Evolutionary conservation across 92 coral and sea anemone species (phyloP), one percentile per base, ranked within the genome.

Genomic region (Porites divaricata): DNA sequence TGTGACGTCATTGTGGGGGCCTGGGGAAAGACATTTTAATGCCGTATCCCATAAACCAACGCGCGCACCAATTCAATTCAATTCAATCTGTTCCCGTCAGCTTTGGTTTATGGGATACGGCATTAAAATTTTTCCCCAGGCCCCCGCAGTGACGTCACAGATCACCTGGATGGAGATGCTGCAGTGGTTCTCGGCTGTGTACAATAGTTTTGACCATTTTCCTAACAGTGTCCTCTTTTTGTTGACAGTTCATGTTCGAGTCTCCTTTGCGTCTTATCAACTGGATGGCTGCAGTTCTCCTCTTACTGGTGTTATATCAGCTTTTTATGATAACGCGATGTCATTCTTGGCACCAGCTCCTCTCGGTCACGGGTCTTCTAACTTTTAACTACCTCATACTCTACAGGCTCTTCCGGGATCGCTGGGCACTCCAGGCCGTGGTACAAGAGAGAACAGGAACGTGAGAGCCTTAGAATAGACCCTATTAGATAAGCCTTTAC

Each of bases 401-500:
- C 13, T 97, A 93, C 81, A 89, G 96, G 85, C 90, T 97, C 56
- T 87, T 95, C 71, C 87, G 99, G 58, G 99, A 97, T 76, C 98
- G 99, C 56, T 97, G 99, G 99, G 96, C 98, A 63, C 89, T 94
- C 67, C 98, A 94, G 88, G 93, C 92, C 45, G 90, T 92, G 45
- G 92, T 94, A 9, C 87, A 80, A 57, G 90, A 93, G 82, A 90
- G 92, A 26, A 92, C 79, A 12, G 88, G 75, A 21, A 64, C 82
- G 49, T 84, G 75, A 84, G 79, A 23, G 51, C 72, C 72, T 23
- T 22, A 82, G 13, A 48, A 59, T 61, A 35, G 78, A 21, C 24
- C 41, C 79, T 22, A 9, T 53, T 71, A 71, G 58, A 57, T 54
- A 10, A 10, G 67, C 48, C 20, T 26, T 26, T 26, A 35, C 45